Percentiles rank a stretch among this genome's conserved stretches.
These are phyloP conservation scores for Hydroisotoma schaefferi DNA, from an alignment of 2,888 invertebrate genomes.

Conservation along the genomic window DNA sequence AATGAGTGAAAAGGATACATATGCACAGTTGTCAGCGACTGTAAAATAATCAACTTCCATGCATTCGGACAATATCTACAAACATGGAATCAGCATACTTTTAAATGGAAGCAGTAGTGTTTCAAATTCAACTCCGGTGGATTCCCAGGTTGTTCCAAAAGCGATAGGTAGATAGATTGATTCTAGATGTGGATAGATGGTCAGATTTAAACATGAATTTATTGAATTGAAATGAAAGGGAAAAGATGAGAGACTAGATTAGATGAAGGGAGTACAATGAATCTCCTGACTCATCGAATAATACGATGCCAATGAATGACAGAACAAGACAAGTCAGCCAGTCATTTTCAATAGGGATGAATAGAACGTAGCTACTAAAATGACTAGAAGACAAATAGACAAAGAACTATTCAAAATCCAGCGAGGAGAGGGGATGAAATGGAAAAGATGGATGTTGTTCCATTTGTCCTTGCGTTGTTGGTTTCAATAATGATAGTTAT, in stretches of 20 bases:
- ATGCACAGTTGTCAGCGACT: background rate
- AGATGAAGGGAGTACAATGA: constrained; percentile 44
- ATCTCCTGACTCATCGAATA: constrained; percentile 48
- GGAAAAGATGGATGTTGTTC: constrained; percentile 3
- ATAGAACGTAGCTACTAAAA: constrained; percentile 8
- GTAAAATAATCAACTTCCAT: background rate
- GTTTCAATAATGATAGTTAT: constrained; percentile 2
- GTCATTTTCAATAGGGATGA: constrained; percentile 16
- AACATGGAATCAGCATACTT: background rate
- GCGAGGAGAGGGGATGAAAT: background rate
- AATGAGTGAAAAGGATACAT: too few relatives aligned
- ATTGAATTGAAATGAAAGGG: constrained; percentile 17
- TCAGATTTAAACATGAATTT: constrained; percentile 8
- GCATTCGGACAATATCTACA: background rate
- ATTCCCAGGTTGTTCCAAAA: background rate
- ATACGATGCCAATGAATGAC: constrained; percentile 43
- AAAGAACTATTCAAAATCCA: constrained; percentile 1
- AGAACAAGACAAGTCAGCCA: constrained; percentile 42
- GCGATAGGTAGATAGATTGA: too few relatives aligned
- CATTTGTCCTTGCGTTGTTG: constrained; percentile 6
- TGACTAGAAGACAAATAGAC: constrained; percentile 11
- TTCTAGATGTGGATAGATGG: too few relatives aligned
- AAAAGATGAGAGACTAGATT: constrained; percentile 43
- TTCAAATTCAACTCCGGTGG: background rate
- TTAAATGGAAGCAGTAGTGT: background rate